These are phyloP conservation scores for Pangasius krempfi DNA, from an alignment of 2,797 vertebrate genomes.

Conservation along the genomic window DNA sequence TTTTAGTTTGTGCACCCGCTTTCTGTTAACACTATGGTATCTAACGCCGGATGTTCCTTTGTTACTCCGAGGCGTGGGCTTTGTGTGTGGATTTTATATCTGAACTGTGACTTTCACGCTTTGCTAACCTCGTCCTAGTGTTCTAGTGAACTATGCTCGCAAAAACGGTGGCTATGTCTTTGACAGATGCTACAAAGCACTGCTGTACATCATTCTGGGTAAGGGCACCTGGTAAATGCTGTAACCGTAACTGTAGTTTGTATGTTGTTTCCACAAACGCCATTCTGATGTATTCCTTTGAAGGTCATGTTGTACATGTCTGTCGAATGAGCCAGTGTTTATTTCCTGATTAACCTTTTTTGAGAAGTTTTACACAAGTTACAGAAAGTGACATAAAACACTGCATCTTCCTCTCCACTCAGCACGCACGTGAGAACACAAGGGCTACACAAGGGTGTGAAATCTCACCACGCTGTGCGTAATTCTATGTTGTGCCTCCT, in stretches of 20 bases:
- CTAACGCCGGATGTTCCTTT: no score
- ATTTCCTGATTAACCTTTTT: no score
- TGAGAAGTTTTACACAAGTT: no score
- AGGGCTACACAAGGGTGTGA: background rate
- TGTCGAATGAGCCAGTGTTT: background rate
- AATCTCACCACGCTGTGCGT: background rate
- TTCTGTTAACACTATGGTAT: background rate
- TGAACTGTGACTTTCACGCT: no score
- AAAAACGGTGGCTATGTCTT: no score
- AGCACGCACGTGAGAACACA: background rate
- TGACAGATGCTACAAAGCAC: no score
- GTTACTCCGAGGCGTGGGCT: no score
- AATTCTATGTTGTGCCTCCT: background rate
- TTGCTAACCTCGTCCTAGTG: no score
- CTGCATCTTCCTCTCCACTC: background rate
- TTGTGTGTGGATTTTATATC: no score
- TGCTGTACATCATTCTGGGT: no score
- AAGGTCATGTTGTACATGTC: background rate
- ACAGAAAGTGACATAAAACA: no score
- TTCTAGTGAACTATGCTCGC: no score
- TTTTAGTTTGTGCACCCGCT: background rate
- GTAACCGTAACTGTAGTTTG: background rate
- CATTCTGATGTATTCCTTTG: background rate
- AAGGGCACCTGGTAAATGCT: background rate
- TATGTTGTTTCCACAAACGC: background rate